These are phyloP conservation scores for Branchinecta lynchi DNA, from an alignment of 1,140 invertebrate genomes.

Conservation along the genomic window DNA sequence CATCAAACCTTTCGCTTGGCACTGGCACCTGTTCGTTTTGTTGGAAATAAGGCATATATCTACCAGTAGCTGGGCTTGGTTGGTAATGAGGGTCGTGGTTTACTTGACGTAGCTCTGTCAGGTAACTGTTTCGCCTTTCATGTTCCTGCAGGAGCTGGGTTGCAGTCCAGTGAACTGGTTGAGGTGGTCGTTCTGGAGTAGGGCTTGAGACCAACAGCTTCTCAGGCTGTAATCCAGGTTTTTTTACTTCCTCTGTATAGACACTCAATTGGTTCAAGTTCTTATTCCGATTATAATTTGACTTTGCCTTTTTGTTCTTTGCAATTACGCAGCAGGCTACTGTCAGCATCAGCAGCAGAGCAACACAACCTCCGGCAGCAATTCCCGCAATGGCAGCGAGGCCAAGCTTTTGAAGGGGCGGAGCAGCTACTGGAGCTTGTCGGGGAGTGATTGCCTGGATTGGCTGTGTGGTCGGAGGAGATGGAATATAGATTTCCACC, in stretches of 20 bases:
- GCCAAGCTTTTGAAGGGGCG: slow-evolving; percentile 2
- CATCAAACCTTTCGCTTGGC: background rate
- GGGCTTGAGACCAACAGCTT: background rate
- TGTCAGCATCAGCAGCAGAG: slow-evolving; percentile 17
- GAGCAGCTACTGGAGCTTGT: slow-evolving; percentile 8
- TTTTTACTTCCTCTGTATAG: background rate
- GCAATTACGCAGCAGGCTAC: slow-evolving; percentile 14
- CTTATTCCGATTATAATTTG: background rate
- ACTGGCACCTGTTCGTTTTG: background rate
- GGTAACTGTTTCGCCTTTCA: slow-evolving; percentile 38
- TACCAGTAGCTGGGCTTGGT: too few relatives aligned
- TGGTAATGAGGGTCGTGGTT: too few relatives aligned
- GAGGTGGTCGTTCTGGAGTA: background rate
- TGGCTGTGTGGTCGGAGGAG: slow-evolving; percentile 24
- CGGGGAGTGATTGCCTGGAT: slow-evolving; percentile 13
- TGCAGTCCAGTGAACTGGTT: slow-evolving; percentile 35
- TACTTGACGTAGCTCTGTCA: too few relatives aligned
- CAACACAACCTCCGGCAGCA: slow-evolving; percentile 19
- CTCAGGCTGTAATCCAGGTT: background rate
- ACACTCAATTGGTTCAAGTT: background rate
- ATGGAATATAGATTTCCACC: slow-evolving; percentile 35
- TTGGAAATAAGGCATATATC: too few relatives aligned
- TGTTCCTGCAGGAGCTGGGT: slow-evolving; percentile 43
- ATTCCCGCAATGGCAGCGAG: slow-evolving; percentile 18
- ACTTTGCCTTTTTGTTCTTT: background rate